Evolutionary conservation across 2,888 invertebrate species (phyloP).

Genomic region (Tipula confusa): DNA sequence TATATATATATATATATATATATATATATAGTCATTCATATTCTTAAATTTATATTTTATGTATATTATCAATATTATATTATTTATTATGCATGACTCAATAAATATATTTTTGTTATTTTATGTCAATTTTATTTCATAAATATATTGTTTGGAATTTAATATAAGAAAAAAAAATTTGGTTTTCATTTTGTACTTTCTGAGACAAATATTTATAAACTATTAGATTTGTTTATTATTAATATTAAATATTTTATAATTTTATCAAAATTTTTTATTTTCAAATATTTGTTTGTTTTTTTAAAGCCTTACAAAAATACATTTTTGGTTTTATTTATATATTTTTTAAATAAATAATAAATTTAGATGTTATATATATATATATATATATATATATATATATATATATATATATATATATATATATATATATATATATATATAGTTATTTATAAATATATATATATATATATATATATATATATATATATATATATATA

Average conservation of each 20-base stretch:
- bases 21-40: too few relatives aligned
- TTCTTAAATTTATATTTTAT: background rate
- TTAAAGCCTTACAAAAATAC: conserved; percentile 29
- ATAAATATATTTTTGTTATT: conserved; percentile 5
- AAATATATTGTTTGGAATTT: background rate
- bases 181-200: conserved; percentile 17
- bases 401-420: background rate
- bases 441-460: background rate
- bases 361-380: background rate
- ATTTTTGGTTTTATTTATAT: conserved; percentile 21
- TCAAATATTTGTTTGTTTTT: conserved; percentile 6
- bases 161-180: background rate
- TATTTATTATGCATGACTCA: background rate
- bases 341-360: background rate
- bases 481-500: background rate
- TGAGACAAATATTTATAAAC: conserved; percentile 6
- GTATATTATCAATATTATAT: background rate
- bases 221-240: background rate
- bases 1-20: too few relatives aligned
- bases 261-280: background rate
- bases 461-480: background rate
- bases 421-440: background rate
- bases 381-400: background rate
- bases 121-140: conserved; percentile 3
- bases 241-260: background rate